Conservation (phyloP, 2,888 invertebrate genomes). For the Cheilosia pagana region DNA sequence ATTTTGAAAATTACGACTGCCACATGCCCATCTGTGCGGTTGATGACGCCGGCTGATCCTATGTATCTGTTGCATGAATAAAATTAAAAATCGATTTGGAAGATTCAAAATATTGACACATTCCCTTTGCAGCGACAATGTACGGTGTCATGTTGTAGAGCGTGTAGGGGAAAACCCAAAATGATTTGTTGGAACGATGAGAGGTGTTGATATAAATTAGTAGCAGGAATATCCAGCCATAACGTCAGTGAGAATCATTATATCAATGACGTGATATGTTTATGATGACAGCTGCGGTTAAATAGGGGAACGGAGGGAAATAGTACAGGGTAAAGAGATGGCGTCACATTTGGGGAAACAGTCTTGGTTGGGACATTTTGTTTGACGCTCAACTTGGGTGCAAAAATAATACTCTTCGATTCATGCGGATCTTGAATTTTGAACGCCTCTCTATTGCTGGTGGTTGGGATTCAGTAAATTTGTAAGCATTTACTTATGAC, state of each 20-base stretch:
- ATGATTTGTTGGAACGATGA: constrained; percentile 46
- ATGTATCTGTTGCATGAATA: constrained; percentile 26
- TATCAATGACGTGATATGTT: constrained; percentile 37
- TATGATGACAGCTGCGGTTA: constrained; percentile 27
- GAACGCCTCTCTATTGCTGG: too few species aligned
- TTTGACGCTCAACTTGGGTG: too few species aligned
- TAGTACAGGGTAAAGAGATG: too few species aligned
- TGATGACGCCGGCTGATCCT: constrained; percentile 23
- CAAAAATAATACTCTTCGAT: too few species aligned
- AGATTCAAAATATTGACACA: constrained; percentile 58
- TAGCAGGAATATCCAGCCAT: constrained; percentile 29
- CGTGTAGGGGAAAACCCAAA: constrained; percentile 10
- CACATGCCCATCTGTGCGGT: constrained; percentile 56
- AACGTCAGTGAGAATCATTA: constrained; percentile 35
- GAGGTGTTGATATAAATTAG: constrained; percentile 60
- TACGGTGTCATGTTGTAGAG: constrained; percentile 8
- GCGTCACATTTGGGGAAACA: too few species aligned
- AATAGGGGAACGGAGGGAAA: not conserved
- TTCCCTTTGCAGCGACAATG: constrained; percentile 36
- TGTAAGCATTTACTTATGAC: too few species aligned
- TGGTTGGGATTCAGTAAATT: too few species aligned
- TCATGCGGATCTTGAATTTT: too few species aligned
- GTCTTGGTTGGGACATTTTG: too few species aligned
- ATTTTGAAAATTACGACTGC: constrained; percentile 55
- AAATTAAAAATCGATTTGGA: constrained; percentile 64